Conservation (phyloP, 2,113 vertebrate species). For the Halichoerus grypus region DNA sequence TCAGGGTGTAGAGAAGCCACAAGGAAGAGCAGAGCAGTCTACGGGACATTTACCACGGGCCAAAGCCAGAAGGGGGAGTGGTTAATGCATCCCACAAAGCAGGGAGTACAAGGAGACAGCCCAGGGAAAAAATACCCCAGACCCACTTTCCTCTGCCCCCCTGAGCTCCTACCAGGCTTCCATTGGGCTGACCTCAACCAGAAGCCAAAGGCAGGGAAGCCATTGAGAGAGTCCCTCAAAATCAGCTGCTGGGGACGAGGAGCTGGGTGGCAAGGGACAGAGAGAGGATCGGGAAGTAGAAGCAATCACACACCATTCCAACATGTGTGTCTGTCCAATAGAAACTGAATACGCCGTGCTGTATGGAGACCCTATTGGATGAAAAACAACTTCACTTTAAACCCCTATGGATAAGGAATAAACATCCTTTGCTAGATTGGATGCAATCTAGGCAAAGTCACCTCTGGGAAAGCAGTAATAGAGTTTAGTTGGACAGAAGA, state of each 20-base stretch:
- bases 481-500: not conserved
- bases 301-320: not conserved
- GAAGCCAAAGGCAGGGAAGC: not conserved
- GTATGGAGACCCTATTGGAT: not conserved
- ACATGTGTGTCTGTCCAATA: too few relatives aligned
- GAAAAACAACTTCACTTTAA: not conserved
- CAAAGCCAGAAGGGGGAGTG: not conserved
- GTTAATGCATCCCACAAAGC: not conserved
- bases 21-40: not conserved
- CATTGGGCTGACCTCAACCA: not conserved
- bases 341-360: not conserved
- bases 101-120: not conserved
- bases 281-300: fast-evolving
- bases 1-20: not conserved
- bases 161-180: not conserved
- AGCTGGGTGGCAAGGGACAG: not conserved
- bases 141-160: not conserved
- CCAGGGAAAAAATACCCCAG: not conserved
- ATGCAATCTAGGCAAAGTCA: not conserved
- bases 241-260: not conserved
- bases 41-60: not conserved
- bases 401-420: not conserved
- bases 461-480: not conserved
- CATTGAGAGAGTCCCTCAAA: not conserved
- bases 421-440: not conserved